Percentiles rank a stretch among this genome's conserved stretches.
These are phyloP conservation scores for Phacellophora camtschatica DNA, from an alignment of 30 jellyfish, hydroid and myxozoan species.

Conservation along the genomic window DNA sequence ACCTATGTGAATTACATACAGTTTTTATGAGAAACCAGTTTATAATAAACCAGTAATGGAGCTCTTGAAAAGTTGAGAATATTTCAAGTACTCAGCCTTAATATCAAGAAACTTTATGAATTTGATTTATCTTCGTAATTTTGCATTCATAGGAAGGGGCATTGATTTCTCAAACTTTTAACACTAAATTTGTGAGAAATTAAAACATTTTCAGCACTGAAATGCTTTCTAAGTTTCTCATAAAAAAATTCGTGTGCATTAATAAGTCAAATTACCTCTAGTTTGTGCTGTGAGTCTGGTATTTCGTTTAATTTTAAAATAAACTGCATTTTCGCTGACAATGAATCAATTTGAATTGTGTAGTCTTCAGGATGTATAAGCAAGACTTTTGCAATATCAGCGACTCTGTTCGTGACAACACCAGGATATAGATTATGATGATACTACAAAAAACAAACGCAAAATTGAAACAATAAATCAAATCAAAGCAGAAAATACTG, in stretches of 20 bases:
- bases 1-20: too few species aligned
- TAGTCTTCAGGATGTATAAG: conserved; percentile 49
- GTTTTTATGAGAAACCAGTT: too few species aligned
- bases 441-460: not conserved
- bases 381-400: conserved; percentile 28
- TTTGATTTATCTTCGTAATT: too few species aligned
- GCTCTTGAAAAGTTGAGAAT: too few species aligned
- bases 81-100: not conserved
- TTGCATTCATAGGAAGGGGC: too few species aligned
- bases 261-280: conserved; percentile 27
- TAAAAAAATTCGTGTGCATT: too few species aligned
- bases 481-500: not conserved
- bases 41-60: too few species aligned
- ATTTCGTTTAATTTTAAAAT: conserved; percentile 33
- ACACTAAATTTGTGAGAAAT: too few species aligned
- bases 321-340: conserved; percentile 17
- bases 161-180: too few species aligned
- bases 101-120: not conserved
- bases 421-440: conserved; percentile 53
- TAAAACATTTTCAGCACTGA: too few species aligned
- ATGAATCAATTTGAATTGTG: not conserved
- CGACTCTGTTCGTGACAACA: conserved; percentile 10
- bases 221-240: too few species aligned
- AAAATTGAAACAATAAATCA: not conserved
- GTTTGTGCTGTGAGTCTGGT: conserved; percentile 37